Evolutionary conservation across 2,113 vertebrate genomes (phyloP).

Genomic region (Dasyprocta punctata): DNA sequence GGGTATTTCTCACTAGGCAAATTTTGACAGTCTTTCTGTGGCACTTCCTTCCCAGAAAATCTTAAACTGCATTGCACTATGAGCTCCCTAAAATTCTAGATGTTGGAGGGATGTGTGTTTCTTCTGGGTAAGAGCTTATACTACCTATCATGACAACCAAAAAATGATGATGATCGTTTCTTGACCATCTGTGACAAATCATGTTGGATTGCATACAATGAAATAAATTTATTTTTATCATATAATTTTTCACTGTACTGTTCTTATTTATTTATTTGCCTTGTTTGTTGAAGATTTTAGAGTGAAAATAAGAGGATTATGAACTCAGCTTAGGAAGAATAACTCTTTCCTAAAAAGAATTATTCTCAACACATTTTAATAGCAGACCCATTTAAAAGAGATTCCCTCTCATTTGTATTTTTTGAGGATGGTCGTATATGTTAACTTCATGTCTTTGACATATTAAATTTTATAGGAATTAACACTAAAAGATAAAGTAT

Average conservation of each 20-base stretch:
- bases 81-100: background rate
- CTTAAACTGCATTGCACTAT: background rate
- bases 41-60: background rate
- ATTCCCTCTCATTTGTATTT: conserved; percentile 14
- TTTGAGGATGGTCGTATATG: background rate
- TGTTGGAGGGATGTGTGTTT: background rate
- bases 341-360: background rate
- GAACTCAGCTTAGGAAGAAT: background rate
- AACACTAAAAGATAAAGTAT: background rate
- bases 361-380: conserved; percentile 31
- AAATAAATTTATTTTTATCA: background rate
- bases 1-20: background rate
- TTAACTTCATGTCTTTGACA: background rate
- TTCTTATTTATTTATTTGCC: background rate
- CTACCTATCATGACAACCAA: background rate
- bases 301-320: conserved; percentile 26
- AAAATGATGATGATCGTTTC: background rate
- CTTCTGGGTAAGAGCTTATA: background rate
- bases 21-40: background rate
- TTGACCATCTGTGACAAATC: conserved; percentile 38
- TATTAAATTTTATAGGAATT: background rate
- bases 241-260: background rate
- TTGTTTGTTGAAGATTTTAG: background rate
- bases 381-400: background rate
- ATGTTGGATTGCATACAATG: background rate